A percentile compares a stretch with the other conserved stretches of the same genome.
phyloP scores from a whole-genome alignment of 2,888 invertebrate genomes.

The Mycogona germanica region DNA sequence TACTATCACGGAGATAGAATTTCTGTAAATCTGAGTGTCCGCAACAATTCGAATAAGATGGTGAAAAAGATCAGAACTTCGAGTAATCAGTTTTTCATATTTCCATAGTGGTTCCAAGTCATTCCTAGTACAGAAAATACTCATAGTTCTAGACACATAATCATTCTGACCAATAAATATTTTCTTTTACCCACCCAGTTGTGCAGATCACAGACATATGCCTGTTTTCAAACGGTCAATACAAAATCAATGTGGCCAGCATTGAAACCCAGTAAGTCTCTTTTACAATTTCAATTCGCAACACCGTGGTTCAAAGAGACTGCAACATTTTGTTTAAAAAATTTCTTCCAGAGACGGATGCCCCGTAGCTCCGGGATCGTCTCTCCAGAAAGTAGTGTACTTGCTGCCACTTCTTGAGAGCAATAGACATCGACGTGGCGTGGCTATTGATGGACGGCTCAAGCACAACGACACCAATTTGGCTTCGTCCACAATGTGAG shows the following conservation, averaged over 20 bases:
- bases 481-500: conserved; percentile 84
- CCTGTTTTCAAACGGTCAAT: conserved; percentile 91
- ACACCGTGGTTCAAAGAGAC: too few species aligned
- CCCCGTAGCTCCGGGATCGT: conserved; percentile 74
- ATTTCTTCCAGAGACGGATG: conserved; percentile 57
- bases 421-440: conserved; percentile 73
- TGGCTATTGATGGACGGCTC: conserved; percentile 82
- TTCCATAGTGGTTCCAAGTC: neutral
- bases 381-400: conserved; percentile 77
- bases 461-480: conserved; percentile 68
- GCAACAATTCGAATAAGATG: conserved; percentile 88
- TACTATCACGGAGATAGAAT: conserved; percentile 89
- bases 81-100: conserved; percentile 27
- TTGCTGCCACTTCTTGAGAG: conserved; percentile 61
- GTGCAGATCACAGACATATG: conserved; percentile 93
- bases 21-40: conserved; percentile 75
- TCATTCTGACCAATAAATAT: too few species aligned
- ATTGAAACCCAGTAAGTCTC: conserved; percentile 72
- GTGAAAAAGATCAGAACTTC: conserved; percentile 91
- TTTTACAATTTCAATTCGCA: neutral
- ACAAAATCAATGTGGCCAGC: conserved; percentile 74
- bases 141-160: too few species aligned
- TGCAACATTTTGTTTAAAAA: neutral
- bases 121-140: too few species aligned
- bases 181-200: too few species aligned